Evolutionary conservation across 2,797 vertebrate species (phyloP), one percentile per base, ranked within the genome.

Genomic region (Pantherophis vulpinus): DNA sequence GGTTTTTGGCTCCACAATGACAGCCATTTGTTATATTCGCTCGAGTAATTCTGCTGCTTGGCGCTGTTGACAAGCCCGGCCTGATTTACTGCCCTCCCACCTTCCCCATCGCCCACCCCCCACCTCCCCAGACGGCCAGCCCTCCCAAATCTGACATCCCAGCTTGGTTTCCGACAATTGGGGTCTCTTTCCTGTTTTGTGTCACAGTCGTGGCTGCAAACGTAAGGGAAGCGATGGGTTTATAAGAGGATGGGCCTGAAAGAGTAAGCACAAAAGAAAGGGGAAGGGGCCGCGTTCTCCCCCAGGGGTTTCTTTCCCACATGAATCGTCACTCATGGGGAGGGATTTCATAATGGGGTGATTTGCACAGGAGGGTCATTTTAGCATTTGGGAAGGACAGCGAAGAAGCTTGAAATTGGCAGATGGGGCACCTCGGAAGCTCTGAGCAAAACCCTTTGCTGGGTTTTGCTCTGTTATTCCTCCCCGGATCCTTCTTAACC

Each of bases 21-120:
- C 98, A 99, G 99, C 99, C 99, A 99, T 99, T 99, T 99, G 99
- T 99, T 99, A 99, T 99, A 99, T 99, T 99, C 98, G 98, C 98
- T 99, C 97, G 98, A 99, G 98, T 98, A 98, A 98, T 98, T 99
- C 98, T 96, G 98, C 98, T 97, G 98, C 98, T 98, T 98, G 96
- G 98, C 98, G 98, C 98, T 98, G 98, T 99, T 99, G 99, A 99
- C 99, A 99, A 98, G 98, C 98, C 97, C 98, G 98, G 98, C 98
- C 98, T 99, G 99, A 99, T 99, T 99, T 99, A 99, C 98, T 99
- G 98, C 98, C 97, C 98, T 91, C 86, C 58, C 58, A 51, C 58
- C 87, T 58, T 51, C 86, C 47, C 20, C 25, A 61, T 16, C 59
- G 0, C 97, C 95, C 92, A 90, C 92, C 96, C 13, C 16, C 58